A percentile compares a stretch with the other conserved stretches of the same genome.
Evolutionary conservation across 2,888 invertebrate genomes (phyloP).

Genomic region (Philopedon plagiatum): DNA sequence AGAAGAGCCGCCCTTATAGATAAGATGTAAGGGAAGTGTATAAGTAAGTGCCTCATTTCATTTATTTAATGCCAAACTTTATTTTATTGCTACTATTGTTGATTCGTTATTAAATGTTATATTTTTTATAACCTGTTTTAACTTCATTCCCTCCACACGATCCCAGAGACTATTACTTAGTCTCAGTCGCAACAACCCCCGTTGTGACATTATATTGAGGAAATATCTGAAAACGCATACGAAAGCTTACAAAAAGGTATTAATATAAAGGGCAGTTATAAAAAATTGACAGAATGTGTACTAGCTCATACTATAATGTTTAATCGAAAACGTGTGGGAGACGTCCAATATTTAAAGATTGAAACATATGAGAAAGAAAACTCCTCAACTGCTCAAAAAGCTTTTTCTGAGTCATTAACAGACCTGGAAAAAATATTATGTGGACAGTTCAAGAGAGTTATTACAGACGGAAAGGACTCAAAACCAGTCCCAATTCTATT

Average conservation of each 20-base stretch:
- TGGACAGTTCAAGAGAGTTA: conserved; percentile 50
- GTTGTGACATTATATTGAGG: conserved; percentile 38
- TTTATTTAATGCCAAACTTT: no score
- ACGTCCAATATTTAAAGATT: conserved; percentile 50
- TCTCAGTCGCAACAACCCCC: no score
- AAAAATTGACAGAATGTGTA: conserved; percentile 52
- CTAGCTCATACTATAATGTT: conserved; percentile 48
- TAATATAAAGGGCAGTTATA: conserved; percentile 40
- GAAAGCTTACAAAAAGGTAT: conserved; percentile 24
- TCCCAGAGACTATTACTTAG: no score
- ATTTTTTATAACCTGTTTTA: no score
- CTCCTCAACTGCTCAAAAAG: conserved; percentile 18
- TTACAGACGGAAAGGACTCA: conserved; percentile 51
- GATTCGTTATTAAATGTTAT: no score
- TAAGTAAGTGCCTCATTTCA: no score
- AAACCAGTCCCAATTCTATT: conserved; percentile 55
- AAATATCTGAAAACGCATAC: conserved; percentile 44
- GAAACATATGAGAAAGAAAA: conserved; percentile 32
- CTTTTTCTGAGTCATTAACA: conserved; percentile 9
- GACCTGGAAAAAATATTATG: conserved; percentile 33
- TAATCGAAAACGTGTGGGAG: conserved; percentile 52
- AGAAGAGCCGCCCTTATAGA: no score
- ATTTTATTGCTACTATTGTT: no score
- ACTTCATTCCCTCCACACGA: no score
- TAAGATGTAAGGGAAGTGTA: no score